Conservation (phyloP, 2,888 invertebrate species). For the Cephus runcator region DNA sequence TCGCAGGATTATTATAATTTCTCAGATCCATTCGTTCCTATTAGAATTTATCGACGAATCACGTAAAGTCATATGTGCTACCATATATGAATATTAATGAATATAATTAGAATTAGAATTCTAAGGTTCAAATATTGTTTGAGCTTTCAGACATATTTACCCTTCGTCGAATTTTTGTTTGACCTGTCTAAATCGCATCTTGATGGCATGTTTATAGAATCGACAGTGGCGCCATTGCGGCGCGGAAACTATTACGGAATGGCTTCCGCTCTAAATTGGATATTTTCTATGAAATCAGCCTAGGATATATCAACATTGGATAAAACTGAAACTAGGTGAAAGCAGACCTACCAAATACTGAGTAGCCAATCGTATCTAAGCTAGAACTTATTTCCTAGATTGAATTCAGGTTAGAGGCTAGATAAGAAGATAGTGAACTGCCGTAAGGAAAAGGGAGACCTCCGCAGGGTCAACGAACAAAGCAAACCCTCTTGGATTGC, state of each 20-base stretch:
- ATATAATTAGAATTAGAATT: not conserved
- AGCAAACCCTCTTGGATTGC: slow-evolving; percentile 1
- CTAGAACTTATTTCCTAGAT: not conserved
- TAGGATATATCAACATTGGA: not conserved
- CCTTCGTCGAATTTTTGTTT: not conserved
- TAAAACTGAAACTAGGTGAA: not conserved
- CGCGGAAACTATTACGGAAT: not conserved
- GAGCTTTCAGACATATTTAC: not conserved
- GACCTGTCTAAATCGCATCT: not conserved
- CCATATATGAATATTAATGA: no score
- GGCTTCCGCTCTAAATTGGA: not conserved
- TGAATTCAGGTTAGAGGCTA: not conserved
- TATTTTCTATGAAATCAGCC: not conserved
- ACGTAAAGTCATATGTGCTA: not conserved
- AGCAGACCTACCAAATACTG: not conserved
- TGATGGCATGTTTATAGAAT: not conserved
- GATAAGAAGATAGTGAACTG: not conserved
- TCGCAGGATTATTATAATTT: not conserved
- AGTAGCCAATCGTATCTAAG: not conserved
- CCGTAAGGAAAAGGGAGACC: not conserved
- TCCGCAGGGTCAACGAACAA: not conserved
- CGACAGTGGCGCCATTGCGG: not conserved
- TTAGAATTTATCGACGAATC: not conserved
- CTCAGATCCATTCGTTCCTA: not conserved
- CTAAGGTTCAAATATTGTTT: not conserved